These are phyloP conservation scores for Bombus superbus DNA, from an alignment of 1,140 invertebrate species.

Conservation along the genomic window DNA sequence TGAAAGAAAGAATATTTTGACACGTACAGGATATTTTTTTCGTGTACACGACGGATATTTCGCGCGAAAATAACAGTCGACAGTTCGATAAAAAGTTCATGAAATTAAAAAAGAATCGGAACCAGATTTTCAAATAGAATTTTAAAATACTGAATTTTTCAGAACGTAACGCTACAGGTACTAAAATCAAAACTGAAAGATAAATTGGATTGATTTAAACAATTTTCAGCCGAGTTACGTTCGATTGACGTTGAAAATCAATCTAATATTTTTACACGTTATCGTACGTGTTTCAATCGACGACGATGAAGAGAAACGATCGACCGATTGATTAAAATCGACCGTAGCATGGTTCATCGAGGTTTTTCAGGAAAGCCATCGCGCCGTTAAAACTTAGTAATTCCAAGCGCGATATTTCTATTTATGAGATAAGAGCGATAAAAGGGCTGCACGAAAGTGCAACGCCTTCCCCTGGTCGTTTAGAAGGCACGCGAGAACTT, in stretches of 20 bases:
- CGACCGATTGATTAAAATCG: too few species aligned
- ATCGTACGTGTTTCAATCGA: not conserved
- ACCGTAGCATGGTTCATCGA: not conserved
- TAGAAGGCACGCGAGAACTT: conserved; percentile 9
- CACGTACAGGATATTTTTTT: not conserved
- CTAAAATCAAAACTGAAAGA: not conserved
- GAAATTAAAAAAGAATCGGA: not conserved
- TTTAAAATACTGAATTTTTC: not conserved
- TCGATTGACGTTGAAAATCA: not conserved
- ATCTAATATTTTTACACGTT: not conserved
- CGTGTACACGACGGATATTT: not conserved
- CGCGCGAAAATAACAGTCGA: not conserved
- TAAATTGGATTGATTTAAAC: not conserved
- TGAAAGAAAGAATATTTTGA: not conserved
- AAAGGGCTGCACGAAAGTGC: conserved; percentile 15
- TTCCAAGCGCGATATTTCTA: conserved; percentile 11
- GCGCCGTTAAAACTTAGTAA: not conserved
- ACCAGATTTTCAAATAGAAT: not conserved
- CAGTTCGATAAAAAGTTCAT: not conserved
- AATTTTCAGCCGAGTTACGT: not conserved
- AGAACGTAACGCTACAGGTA: not conserved
- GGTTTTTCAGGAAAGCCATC: not conserved
- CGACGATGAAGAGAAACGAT: not conserved
- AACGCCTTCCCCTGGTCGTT: conserved; percentile 2
- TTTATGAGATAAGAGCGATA: conserved; percentile 27